Evolutionary conservation across 2,113 vertebrate species (phyloP).

Genomic region (Hydropotes inermis): DNA sequence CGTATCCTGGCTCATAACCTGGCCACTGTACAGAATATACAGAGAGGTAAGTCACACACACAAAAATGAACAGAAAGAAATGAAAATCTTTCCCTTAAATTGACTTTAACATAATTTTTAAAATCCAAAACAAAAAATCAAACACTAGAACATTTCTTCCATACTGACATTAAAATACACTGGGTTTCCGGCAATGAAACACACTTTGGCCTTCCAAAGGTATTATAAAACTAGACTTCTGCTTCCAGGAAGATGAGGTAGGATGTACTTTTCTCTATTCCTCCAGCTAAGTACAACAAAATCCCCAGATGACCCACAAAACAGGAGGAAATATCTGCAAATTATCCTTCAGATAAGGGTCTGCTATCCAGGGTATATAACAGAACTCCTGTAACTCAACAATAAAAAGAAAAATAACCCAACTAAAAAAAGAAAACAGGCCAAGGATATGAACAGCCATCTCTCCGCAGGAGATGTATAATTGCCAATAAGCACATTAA

Average conservation of each 20-base stretch:
- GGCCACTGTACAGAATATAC: neutral
- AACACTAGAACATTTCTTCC: conserved; percentile 18
- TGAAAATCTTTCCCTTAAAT: neutral
- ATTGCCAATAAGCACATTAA: neutral
- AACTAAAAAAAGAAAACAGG: conserved; percentile 8
- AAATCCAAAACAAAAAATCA: conserved; percentile 30
- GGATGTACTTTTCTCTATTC: neutral
- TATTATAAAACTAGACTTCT: conserved; percentile 11
- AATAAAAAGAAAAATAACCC: conserved; percentile 32
- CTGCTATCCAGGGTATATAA: conserved; percentile 11
- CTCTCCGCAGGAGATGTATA: neutral
- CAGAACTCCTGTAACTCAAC: conserved; percentile 9
- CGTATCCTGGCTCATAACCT: neutral
- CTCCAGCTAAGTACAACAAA: neutral
- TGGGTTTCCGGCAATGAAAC: conserved; percentile 19
- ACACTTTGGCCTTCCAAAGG: neutral
- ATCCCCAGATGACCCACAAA: neutral
- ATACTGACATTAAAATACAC: conserved; percentile 40
- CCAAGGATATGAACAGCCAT: conserved; percentile 5
- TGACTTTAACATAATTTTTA: conserved; percentile 36
- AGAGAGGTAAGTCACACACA: neutral
- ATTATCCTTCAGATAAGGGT: conserved; percentile 35
- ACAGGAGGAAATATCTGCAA: conserved; percentile 19
- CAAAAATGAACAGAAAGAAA: neutral
- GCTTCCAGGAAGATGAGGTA: conserved; percentile 11